Conservation (phyloP, 1,140 invertebrate species). For the Heliconius hewitsoni region DNA sequence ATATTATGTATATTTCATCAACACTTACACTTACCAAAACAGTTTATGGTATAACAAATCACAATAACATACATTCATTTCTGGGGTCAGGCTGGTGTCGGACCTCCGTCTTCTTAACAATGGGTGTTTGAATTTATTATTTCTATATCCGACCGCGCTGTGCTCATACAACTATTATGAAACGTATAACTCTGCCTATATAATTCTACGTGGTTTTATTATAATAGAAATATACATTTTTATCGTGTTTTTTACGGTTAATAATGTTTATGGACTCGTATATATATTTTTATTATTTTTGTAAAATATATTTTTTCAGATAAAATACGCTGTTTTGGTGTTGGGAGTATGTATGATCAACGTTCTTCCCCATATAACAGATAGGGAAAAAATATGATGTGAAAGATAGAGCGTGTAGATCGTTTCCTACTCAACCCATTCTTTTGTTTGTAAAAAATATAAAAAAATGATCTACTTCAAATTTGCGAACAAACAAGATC, state of each 20-base stretch:
- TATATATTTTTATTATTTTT: neutral
- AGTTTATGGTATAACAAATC: neutral
- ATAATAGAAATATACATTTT: neutral
- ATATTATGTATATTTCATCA: neutral
- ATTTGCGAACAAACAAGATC: too few relatives aligned
- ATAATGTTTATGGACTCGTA: neutral
- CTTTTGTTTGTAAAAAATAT: too few relatives aligned
- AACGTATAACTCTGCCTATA: neutral
- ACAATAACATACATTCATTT: neutral
- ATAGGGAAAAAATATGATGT: too few relatives aligned
- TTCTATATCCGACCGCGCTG: neutral
- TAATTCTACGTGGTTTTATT: neutral
- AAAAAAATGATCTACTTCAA: too few relatives aligned
- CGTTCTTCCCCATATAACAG: too few relatives aligned
- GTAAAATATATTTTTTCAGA: too few relatives aligned
- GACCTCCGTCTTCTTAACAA: slow-evolving; percentile 5
- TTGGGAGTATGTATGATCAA: neutral
- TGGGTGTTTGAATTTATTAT: neutral
- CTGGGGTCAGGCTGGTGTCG: neutral
- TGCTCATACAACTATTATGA: neutral
- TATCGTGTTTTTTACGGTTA: neutral
- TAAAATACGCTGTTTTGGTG: neutral
- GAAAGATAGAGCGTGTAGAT: too few relatives aligned
- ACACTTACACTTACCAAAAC: neutral
- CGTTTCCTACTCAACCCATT: too few relatives aligned